A percentile compares a stretch with the other conserved stretches of the same genome.
These are phyloP conservation scores for Drosophila teissieri DNA, from an alignment of 1,140 invertebrate genomes.

Conservation along the genomic window DNA sequence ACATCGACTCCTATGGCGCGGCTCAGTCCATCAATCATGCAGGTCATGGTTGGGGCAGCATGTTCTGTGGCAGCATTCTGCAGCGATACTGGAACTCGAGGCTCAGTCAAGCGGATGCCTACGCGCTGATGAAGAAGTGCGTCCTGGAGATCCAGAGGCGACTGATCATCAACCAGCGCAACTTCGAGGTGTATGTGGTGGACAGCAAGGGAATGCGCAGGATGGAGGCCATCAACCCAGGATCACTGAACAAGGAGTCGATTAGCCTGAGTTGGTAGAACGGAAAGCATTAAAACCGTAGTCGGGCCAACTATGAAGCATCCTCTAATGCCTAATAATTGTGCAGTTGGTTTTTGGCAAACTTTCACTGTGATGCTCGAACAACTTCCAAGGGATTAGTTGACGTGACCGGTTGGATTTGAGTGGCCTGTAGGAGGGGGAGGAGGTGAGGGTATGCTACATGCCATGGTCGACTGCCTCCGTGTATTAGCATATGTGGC, in stretches of 20 bases:
- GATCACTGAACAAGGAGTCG: slow-evolving; percentile 26
- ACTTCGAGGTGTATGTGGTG: slow-evolving; percentile 95
- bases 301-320: neutral
- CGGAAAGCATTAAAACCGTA: neutral
- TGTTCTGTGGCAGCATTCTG: slow-evolving; percentile 96
- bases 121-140: slow-evolving; percentile 93
- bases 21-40: slow-evolving; percentile 94
- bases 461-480: slow-evolving; percentile 55
- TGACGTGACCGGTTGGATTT: slow-evolving; percentile 14
- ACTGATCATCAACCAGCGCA: slow-evolving; percentile 95
- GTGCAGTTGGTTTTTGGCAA: slow-evolving; percentile 25
- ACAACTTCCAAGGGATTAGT: slow-evolving; percentile 49
- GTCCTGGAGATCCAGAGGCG: slow-evolving; percentile 95
- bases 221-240: slow-evolving; percentile 87
- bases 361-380: slow-evolving; percentile 23
- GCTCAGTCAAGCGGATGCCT: slow-evolving; percentile 91
- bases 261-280: slow-evolving; percentile 15
- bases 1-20: slow-evolving; percentile 96
- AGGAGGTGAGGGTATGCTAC: slow-evolving; percentile 21
- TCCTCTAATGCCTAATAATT: slow-evolving; percentile 34
- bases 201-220: slow-evolving; percentile 93
- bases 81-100: slow-evolving; percentile 93
- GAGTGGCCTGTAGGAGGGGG: neutral
- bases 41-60: slow-evolving; percentile 97
- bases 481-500: slow-evolving; percentile 80